phyloP scores from a whole-genome alignment of 1,140 invertebrate genomes.

The Caenorhabditis remanei region DNA sequence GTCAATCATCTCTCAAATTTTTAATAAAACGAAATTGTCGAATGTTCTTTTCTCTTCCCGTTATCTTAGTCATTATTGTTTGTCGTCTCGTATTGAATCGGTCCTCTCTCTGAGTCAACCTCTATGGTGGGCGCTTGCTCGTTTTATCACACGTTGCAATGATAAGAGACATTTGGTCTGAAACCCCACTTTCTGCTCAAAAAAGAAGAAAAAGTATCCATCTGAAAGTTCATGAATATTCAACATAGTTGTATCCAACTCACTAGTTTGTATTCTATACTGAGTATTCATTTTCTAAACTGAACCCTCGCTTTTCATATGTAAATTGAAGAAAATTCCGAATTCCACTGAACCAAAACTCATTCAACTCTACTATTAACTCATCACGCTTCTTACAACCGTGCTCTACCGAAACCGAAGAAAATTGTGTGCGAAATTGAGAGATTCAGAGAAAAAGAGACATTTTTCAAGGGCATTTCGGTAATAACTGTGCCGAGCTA shows the following conservation, averaged over 20 bases:
- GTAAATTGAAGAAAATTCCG: neutral
- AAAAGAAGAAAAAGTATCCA: neutral
- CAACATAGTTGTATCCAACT: neutral
- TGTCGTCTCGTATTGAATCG: slow-evolving; percentile 4
- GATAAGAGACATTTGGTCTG: neutral
- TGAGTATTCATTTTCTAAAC: neutral
- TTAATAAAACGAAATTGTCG: too few species aligned
- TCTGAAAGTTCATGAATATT: slow-evolving; percentile 25
- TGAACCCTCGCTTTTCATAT: slow-evolving; percentile 8
- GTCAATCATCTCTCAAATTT: neutral
- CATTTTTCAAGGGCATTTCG: too few species aligned
- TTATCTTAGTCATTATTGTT: slow-evolving; percentile 41
- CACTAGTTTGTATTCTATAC: slow-evolving; percentile 2
- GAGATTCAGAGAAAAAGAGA: too few species aligned
- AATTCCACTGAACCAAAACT: too few species aligned
- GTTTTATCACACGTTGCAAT: neutral
- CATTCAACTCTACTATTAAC: neutral
- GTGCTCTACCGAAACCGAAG: too few species aligned
- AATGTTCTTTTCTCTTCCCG: neutral
- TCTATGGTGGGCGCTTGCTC: slow-evolving; percentile 18
- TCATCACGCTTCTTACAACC: too few species aligned
- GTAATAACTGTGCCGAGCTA: too few species aligned
- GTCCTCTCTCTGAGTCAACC: slow-evolving; percentile 9
- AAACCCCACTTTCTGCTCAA: neutral
- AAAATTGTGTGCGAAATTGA: too few species aligned